Conservation (phyloP, 1,140 invertebrate genomes). For the Vanessa atalanta region DNA sequence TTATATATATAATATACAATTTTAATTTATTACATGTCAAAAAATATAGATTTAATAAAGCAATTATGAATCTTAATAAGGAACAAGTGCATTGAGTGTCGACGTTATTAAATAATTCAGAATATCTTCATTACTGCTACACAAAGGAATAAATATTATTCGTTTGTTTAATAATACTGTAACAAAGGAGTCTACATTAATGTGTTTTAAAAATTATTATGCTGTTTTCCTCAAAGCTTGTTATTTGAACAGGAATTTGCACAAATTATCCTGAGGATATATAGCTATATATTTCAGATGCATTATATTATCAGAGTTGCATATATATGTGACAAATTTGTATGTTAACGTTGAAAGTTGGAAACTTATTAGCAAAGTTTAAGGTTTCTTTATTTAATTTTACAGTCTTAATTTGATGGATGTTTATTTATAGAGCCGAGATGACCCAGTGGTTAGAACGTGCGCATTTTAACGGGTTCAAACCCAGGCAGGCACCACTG, state of each 20-base stretch:
- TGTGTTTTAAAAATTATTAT: slow-evolving; percentile 10
- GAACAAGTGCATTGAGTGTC: too few relatives aligned
- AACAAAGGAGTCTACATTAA: slow-evolving; percentile 7
- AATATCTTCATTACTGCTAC: slow-evolving; percentile 8
- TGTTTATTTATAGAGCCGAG: too few relatives aligned
- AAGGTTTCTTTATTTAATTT: too few relatives aligned
- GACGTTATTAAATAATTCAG: slow-evolving; percentile 14
- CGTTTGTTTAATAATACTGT: slow-evolving; percentile 4
- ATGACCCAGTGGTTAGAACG: too few relatives aligned
- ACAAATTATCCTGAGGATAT: background rate
- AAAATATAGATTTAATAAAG: background rate
- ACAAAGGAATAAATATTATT: slow-evolving; percentile 23
- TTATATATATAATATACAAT: too few relatives aligned
- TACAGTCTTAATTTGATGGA: too few relatives aligned
- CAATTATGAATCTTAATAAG: slow-evolving; percentile 2
- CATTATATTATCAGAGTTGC: background rate
- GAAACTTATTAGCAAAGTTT: too few relatives aligned
- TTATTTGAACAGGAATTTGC: background rate
- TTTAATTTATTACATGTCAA: too few relatives aligned
- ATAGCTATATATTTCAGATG: background rate
- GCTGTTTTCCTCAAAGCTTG: slow-evolving; percentile 6
- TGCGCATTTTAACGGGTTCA: too few relatives aligned
- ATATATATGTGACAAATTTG: too few relatives aligned
- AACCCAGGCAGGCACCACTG: too few relatives aligned
- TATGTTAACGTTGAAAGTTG: too few relatives aligned